Conservation (phyloP, 2,888 invertebrate genomes). For the Prosapia bicincta region DNA sequence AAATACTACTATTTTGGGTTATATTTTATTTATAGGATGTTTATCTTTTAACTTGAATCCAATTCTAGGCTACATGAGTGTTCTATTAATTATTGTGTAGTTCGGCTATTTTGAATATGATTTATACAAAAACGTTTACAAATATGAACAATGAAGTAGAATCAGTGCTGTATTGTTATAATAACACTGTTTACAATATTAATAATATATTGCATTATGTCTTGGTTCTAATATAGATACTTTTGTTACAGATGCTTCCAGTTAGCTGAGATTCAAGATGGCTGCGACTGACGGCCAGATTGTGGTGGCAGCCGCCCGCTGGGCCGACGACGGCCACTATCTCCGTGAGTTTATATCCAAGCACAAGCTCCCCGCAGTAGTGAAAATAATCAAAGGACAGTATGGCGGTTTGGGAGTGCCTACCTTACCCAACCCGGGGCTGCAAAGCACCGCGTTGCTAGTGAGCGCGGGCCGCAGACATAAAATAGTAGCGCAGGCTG, state of each 20-base stretch:
- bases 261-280: slow-evolving; percentile 21
- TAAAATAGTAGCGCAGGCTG: slow-evolving; percentile 80
- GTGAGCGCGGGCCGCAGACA: slow-evolving; percentile 81
- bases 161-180: no score
- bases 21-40: no score
- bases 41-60: no score
- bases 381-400: slow-evolving; percentile 91
- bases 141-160: no score
- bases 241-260: slow-evolving; percentile 55
- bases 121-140: no score
- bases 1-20: no score
- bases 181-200: no score
- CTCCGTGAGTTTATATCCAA: slow-evolving; percentile 68
- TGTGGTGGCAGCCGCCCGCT: slow-evolving; percentile 77
- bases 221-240: no score
- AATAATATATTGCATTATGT: no score
- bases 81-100: no score
- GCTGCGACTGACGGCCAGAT: slow-evolving; percentile 84
- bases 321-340: slow-evolving; percentile 70
- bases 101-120: no score
- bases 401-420: slow-evolving; percentile 89
- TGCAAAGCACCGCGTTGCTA: slow-evolving; percentile 82
- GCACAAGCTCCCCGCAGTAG: slow-evolving; percentile 75
- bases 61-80: no score
- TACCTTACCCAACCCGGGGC: slow-evolving; percentile 77